Evolutionary conservation across 2,888 invertebrate genomes (phyloP).

Genomic region (Steromphala cineraria): DNA sequence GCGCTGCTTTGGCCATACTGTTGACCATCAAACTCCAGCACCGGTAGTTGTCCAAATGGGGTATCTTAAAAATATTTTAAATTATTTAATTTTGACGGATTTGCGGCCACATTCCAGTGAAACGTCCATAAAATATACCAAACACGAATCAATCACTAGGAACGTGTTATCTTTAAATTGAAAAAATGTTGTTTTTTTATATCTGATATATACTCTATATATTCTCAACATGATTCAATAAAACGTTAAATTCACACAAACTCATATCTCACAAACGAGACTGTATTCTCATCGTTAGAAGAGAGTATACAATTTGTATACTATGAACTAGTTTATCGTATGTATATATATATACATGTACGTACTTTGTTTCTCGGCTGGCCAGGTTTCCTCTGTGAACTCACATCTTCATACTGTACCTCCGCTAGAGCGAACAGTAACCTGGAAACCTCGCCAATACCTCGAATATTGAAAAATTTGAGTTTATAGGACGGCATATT

Average conservation of each 20-base stretch:
- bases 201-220: too few relatives aligned
- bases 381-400: neutral
- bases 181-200: too few relatives aligned
- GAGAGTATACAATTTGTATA: too few relatives aligned
- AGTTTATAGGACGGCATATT: neutral
- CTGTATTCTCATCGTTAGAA: too few relatives aligned
- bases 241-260: too few relatives aligned
- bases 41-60: conserved; percentile 14
- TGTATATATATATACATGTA: neutral
- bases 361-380: neutral
- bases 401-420: neutral
- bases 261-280: too few relatives aligned
- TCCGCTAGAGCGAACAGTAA: neutral
- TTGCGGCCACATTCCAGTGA: too few relatives aligned
- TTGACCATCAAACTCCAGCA: conserved; percentile 20
- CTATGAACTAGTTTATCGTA: too few relatives aligned
- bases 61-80: neutral
- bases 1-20: conserved; percentile 1
- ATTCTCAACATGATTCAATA: too few relatives aligned
- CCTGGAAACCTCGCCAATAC: neutral
- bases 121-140: too few relatives aligned
- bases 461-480: neutral
- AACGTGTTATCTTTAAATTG: too few relatives aligned
- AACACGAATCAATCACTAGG: too few relatives aligned
- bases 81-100: neutral